Base-by-base conservation (phyloP, 1,140 invertebrate species). In the Hermatobates lingyangjiaoensis region DNA sequence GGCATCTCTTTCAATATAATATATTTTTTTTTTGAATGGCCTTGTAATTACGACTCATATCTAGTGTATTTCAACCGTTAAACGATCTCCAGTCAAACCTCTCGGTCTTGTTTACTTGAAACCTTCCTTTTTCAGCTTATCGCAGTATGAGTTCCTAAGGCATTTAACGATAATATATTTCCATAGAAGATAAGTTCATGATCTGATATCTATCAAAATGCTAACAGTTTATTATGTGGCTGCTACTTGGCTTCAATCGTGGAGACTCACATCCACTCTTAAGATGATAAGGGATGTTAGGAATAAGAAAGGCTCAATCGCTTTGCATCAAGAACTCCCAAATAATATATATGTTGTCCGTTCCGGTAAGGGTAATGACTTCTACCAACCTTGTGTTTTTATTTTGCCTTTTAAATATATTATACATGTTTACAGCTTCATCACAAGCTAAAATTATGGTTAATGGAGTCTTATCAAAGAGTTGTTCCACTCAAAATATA, bases 151-250 rank as follows among this genome's bases (percentile, higher is more conserved):
- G n/a, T n/a, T n/a, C n/a, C n/a, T n/a, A n/a, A n/a, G n/a, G n/a
- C n/a, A n/a, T n/a, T n/a, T n/a, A n/a, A n/a, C n/a, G n/a, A n/a
- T n/a, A n/a, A n/a, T n/a, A n/a, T n/a, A n/a, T n/a, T n/a, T n/a
- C n/a, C n/a, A n/a, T n/a, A n/a, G n/a, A n/a, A n/a, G n/a, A n/a
- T n/a, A n/a, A n/a, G n/a, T n/a, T n/a, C n/a, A n/a, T n/a, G n/a
- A n/a, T 42, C 21, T 49, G 15, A 12, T 12, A n/a, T 3, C 34
- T 14, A 23, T 24, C 28, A 49, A 15, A 27, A 56, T 77, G 52
- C 64, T 81, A 48, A 80, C 78, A 24, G 57, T 80, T 27, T 76
- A 74, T 64, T 81, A 80, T 60, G 71, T 77, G 69, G 70, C 77
- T 60, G 73, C 77, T 27, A 80, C 77, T 14, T 72, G 76, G 62